Evolutionary conservation across 2,113 vertebrate species (phyloP).

Genomic region (Apeltes quadracus): DNA sequence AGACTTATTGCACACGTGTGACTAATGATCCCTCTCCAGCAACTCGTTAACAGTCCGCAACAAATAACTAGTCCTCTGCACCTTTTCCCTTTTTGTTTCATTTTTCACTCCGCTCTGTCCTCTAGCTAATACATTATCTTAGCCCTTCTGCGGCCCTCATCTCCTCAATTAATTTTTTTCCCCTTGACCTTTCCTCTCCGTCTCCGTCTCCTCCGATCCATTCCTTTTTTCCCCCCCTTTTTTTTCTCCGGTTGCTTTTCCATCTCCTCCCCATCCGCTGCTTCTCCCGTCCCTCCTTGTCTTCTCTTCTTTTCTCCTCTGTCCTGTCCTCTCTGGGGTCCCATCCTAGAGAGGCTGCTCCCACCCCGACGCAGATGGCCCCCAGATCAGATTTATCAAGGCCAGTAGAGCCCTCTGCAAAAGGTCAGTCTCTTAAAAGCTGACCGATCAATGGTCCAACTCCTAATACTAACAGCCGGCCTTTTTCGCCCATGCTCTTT

Average conservation of each 20-base stretch:
- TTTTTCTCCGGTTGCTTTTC: conserved; percentile 2
- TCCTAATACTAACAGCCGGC: conserved; percentile 75
- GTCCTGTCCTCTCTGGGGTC: conserved; percentile 81
- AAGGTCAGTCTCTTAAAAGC: conserved; percentile 92
- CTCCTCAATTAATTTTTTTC: conserved; percentile 40
- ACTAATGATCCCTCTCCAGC: conserved; percentile 29
- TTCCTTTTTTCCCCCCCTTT: conserved; percentile 2
- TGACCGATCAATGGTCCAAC: conserved; percentile 83
- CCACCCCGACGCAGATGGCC: conserved; percentile 85
- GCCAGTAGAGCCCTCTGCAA: conserved; percentile 87
- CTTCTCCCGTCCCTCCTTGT: conserved; percentile 2
- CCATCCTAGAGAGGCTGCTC: conserved; percentile 83
- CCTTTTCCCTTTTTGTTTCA: conserved; percentile 12
- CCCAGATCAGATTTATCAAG: conserved; percentile 93
- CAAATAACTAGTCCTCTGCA: conserved; percentile 40
- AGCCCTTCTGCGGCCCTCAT: conserved; percentile 18
- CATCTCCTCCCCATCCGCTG: conserved; percentile 1
- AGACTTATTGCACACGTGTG: conserved; percentile 36
- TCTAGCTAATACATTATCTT: conserved; percentile 34
- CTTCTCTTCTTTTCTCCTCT: conserved; percentile 17
- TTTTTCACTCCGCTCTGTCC: conserved; percentile 24
- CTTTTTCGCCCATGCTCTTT: conserved; percentile 43
- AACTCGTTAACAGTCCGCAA: conserved; percentile 36
- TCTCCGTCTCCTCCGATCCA: conserved; percentile 4
- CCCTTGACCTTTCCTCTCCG: conserved; percentile 51